These are phyloP conservation scores for Diadegma fenestrale DNA, from an alignment of 2,888 invertebrate species.

Conservation along the genomic window DNA sequence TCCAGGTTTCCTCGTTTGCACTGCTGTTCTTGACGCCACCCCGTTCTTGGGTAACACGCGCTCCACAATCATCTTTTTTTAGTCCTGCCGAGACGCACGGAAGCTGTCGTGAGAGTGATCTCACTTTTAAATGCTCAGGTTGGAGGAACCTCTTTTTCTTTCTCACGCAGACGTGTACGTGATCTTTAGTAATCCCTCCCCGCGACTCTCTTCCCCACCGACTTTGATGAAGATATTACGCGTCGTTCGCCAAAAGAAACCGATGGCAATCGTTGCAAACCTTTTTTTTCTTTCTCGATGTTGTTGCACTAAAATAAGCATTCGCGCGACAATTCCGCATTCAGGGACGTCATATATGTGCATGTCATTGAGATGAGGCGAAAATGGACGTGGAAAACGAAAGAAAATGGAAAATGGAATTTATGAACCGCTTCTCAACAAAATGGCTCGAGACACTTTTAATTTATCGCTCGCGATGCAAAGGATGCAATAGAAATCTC, in stretches of 20 bases:
- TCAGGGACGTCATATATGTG: neutral
- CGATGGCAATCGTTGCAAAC: neutral
- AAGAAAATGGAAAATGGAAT: too few relatives aligned
- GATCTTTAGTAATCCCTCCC: constrained; percentile 41
- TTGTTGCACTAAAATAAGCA: neutral
- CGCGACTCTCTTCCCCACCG: constrained; percentile 43
- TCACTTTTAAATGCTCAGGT: constrained; percentile 57
- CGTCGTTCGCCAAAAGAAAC: constrained; percentile 11
- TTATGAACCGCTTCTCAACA: too few relatives aligned
- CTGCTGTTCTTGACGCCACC: constrained; percentile 7
- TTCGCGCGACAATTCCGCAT: neutral
- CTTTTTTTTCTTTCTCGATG: neutral
- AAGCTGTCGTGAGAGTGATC: constrained; percentile 51
- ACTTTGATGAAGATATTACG: constrained; percentile 66
- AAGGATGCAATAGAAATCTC: neutral
- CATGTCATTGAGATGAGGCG: too few relatives aligned
- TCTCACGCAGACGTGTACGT: constrained; percentile 9
- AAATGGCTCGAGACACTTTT: neutral
- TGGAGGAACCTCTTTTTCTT: constrained; percentile 38
- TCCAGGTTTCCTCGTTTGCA: constrained; percentile 23
- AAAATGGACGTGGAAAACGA: too few relatives aligned
- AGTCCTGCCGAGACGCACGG: constrained; percentile 34
- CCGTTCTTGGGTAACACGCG: constrained; percentile 60
- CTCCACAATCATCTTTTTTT: constrained; percentile 57
- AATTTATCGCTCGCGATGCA: neutral